Percentiles rank a stretch among this genome's conserved stretches.
These are phyloP conservation scores for Notarius lentiginosus DNA, from an alignment of 2,113 vertebrate genomes.

Conservation along the genomic window DNA sequence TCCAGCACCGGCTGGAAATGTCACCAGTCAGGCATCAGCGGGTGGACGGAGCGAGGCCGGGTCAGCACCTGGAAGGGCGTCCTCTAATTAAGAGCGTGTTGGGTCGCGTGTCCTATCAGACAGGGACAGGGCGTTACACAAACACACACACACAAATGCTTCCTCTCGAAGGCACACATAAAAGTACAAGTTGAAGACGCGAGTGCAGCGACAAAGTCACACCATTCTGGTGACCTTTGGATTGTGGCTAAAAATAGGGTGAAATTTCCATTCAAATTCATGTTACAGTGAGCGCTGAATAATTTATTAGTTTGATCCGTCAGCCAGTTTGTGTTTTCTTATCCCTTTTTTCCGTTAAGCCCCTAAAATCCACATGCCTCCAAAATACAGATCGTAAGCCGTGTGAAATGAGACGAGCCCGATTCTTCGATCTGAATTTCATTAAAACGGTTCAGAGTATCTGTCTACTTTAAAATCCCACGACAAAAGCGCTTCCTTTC, in stretches of 20 bases:
- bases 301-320: slow-evolving; percentile 69
- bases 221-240: slow-evolving; percentile 70
- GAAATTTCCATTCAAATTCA: slow-evolving; percentile 68
- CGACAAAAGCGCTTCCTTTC: not conserved
- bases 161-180: slow-evolving; percentile 39
- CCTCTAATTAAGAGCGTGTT: slow-evolving; percentile 80
- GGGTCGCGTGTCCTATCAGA: slow-evolving; percentile 74
- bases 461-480: slow-evolving; percentile 15
- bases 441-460: slow-evolving; percentile 2
- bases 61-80: slow-evolving; percentile 80
- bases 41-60: slow-evolving; percentile 74
- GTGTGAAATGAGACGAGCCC: slow-evolving; percentile 28
- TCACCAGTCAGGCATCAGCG: slow-evolving; percentile 74
- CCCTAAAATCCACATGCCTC: slow-evolving; percentile 53
- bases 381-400: slow-evolving; percentile 41
- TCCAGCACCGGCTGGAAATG: slow-evolving; percentile 77
- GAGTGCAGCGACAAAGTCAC: slow-evolving; percentile 62
- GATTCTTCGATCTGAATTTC: slow-evolving; percentile 37
- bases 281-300: slow-evolving; percentile 68
- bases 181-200: slow-evolving; percentile 59
- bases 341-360: slow-evolving; percentile 39
- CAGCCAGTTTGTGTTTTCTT: slow-evolving; percentile 54
- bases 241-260: slow-evolving; percentile 71
- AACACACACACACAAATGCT: not conserved
- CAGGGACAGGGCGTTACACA: slow-evolving; percentile 61